Percentiles rank a stretch among this genome's conserved stretches.
Conservation (phyloP, 2,888 invertebrate genomes). For the Gastrophysa polygoni region DNA sequence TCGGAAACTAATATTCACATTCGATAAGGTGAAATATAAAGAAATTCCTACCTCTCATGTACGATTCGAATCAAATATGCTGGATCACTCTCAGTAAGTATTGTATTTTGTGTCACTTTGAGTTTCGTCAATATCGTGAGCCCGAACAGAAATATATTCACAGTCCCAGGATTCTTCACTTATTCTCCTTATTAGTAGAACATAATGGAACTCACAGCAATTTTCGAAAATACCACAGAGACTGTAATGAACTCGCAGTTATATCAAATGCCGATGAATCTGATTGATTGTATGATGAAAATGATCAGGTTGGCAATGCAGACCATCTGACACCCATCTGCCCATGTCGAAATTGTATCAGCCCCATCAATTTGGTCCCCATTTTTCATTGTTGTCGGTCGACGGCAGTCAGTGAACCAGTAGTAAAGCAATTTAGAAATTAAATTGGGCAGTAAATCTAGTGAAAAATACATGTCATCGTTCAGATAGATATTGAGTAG, state of each 20-base stretch:
- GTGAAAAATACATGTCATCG: slow-evolving; percentile 9
- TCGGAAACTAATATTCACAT: no score
- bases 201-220: no score
- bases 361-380: background rate
- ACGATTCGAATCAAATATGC: no score
- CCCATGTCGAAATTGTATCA: slow-evolving; percentile 3
- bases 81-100: no score
- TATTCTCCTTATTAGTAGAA: no score
- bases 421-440: slow-evolving; percentile 17
- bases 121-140: no score
- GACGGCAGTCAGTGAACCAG: slow-evolving; percentile 14
- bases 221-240: no score
- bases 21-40: no score
- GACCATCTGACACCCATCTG: slow-evolving; percentile 5
- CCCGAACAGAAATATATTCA: no score
- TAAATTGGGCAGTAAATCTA: slow-evolving; percentile 15
- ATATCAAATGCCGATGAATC: background rate
- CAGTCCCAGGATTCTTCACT: no score
- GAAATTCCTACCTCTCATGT: no score
- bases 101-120: no score
- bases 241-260: background rate
- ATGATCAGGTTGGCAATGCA: slow-evolving; percentile 1
- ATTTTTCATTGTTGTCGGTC: slow-evolving; percentile 15
- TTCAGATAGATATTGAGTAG: slow-evolving; percentile 1
- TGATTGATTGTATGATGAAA: background rate